Conservation (phyloP, 2,113 vertebrate genomes). For the Lipophrys pholis region DNA sequence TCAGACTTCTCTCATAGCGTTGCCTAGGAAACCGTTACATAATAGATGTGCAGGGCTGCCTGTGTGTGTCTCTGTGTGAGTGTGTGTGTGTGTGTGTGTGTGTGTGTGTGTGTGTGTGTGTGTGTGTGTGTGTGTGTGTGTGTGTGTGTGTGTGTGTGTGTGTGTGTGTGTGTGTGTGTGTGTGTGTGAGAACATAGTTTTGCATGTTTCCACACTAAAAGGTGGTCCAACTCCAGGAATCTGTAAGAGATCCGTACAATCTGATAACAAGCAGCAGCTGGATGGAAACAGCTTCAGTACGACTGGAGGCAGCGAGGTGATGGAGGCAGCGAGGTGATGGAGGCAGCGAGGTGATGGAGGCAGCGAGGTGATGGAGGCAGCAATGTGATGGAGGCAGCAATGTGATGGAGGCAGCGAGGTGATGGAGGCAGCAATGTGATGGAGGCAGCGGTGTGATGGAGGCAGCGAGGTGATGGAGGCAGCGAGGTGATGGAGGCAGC, state of each 20-base stretch:
- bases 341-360: too few relatives aligned
- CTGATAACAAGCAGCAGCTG: neutral
- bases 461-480: too few relatives aligned
- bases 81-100: neutral
- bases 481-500: too few relatives aligned
- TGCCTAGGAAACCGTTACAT: constrained; percentile 79
- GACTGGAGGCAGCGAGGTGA: too few relatives aligned
- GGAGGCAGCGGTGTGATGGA: too few relatives aligned
- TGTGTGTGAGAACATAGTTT: constrained; percentile 1
- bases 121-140: neutral
- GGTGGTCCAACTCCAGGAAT: constrained; percentile 18
- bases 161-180: neutral
- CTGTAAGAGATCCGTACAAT: neutral
- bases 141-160: constrained; percentile 11
- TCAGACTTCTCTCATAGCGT: constrained; percentile 77
- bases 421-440: too few relatives aligned
- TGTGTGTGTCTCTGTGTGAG: constrained; percentile 3
- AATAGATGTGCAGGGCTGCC: constrained; percentile 65
- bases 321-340: too few relatives aligned
- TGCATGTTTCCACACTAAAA: neutral
- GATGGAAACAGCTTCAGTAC: neutral
- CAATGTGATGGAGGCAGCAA: too few relatives aligned
- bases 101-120: neutral
- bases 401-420: too few relatives aligned
- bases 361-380: too few relatives aligned